Conservation (phyloP, 2,113 vertebrate species). For the Sceloporus tristichus region DNA sequence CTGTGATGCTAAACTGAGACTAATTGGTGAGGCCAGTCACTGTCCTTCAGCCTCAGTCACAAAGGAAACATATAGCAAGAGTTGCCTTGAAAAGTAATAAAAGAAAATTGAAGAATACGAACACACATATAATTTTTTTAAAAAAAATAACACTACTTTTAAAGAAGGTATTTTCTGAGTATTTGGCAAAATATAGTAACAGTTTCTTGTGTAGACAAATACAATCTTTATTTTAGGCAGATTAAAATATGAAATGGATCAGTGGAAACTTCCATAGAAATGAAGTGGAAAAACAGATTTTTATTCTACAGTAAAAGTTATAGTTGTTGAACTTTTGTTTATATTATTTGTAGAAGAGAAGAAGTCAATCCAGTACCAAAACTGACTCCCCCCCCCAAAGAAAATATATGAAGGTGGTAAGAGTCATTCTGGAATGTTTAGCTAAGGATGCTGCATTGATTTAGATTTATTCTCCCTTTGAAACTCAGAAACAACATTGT, state of each 20-base stretch:
- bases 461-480: constrained; percentile 26
- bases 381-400: neutral
- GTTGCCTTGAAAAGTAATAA: too few species aligned
- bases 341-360: constrained; percentile 35
- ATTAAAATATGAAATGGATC: neutral
- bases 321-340: neutral
- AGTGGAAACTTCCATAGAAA: neutral
- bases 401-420: neutral
- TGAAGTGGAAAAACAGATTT: neutral
- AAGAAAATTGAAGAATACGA: too few species aligned
- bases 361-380: constrained; percentile 20
- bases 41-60: too few species aligned
- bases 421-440: neutral
- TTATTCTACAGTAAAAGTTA: neutral
- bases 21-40: too few species aligned
- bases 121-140: too few species aligned
- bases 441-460: constrained; percentile 24
- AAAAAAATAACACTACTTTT: neutral
- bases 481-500: constrained; percentile 6
- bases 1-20: too few species aligned
- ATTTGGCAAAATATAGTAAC: neutral
- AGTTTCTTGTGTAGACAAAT: neutral
- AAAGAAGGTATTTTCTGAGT: too few species aligned
- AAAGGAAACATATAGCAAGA: too few species aligned
- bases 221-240: neutral